Conservation (phyloP, 2,797 vertebrate genomes). For the Darevskia mixta region DNA sequence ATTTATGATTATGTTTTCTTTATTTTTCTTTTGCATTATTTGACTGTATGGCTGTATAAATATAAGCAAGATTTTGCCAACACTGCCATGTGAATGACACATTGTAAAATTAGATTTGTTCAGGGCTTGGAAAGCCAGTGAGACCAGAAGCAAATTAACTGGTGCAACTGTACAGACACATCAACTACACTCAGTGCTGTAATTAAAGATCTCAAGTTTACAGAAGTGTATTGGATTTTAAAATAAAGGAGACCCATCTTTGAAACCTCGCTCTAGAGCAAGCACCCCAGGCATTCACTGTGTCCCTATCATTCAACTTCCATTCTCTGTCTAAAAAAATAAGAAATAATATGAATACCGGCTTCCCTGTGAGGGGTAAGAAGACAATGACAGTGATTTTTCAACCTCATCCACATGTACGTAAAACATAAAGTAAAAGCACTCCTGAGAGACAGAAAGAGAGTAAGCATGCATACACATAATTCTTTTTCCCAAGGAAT, state of each 20-base stretch:
- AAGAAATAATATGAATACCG: not conserved
- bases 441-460: too few species aligned
- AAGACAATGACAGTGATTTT: not conserved
- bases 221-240: not conserved
- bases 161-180: not conserved
- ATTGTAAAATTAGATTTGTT: slow-evolving; percentile 7
- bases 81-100: not conserved
- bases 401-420: not conserved
- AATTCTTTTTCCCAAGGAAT: too few species aligned
- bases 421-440: not conserved
- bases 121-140: slow-evolving; percentile 3
- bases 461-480: too few species aligned
- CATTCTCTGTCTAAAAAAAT: not conserved
- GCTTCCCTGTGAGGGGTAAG: not conserved
- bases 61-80: slow-evolving; percentile 40
- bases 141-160: not conserved
- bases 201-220: not conserved
- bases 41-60: slow-evolving; percentile 16
- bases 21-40: slow-evolving; percentile 37
- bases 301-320: not conserved
- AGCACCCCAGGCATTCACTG: not conserved
- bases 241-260: not conserved
- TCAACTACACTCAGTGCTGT: not conserved
- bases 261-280: not conserved
- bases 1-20: slow-evolving; percentile 53